These are phyloP conservation scores for Sandelia bainsii DNA, from an alignment of 2,797 vertebrate species.

Conservation along the genomic window DNA sequence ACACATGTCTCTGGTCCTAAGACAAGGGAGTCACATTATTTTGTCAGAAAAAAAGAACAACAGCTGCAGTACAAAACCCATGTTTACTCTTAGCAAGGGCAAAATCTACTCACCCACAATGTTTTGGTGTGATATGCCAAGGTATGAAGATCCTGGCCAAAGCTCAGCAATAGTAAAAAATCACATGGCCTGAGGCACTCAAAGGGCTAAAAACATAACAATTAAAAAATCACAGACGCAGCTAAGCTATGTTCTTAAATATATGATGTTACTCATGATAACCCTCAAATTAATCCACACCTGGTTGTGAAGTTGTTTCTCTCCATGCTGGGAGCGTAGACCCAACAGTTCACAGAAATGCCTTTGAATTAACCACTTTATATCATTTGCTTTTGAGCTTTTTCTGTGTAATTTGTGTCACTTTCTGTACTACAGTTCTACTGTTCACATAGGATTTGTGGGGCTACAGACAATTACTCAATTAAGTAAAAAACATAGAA, in stretches of 20 bases:
- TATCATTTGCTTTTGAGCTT: background rate
- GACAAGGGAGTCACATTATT: too few relatives aligned
- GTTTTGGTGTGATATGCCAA: constrained; percentile 9
- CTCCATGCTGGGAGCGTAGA: background rate
- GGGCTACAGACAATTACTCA: too few relatives aligned
- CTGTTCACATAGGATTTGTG: too few relatives aligned
- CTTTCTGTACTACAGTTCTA: too few relatives aligned
- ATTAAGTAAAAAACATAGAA: too few relatives aligned
- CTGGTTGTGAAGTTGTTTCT: background rate
- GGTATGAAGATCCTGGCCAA: constrained; percentile 12
- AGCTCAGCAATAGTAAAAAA: constrained; percentile 9
- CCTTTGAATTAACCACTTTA: too few relatives aligned
- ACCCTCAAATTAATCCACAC: constrained; percentile 8
- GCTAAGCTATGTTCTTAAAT: constrained; percentile 5
- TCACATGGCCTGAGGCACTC: constrained; percentile 12
- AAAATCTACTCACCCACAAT: constrained; percentile 12
- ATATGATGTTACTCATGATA: background rate
- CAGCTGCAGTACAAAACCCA: constrained; percentile 1
- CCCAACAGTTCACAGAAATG: background rate
- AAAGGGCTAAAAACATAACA: background rate
- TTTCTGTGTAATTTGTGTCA: too few relatives aligned
- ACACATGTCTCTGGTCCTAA: constrained; percentile 26
- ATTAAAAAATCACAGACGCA: constrained; percentile 14
- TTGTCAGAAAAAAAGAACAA: constrained; percentile 49
- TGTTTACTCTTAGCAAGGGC: constrained; percentile 14